phyloP scores from a whole-genome alignment of 2,113 vertebrate genomes.

The Leptosomus discolor region DNA sequence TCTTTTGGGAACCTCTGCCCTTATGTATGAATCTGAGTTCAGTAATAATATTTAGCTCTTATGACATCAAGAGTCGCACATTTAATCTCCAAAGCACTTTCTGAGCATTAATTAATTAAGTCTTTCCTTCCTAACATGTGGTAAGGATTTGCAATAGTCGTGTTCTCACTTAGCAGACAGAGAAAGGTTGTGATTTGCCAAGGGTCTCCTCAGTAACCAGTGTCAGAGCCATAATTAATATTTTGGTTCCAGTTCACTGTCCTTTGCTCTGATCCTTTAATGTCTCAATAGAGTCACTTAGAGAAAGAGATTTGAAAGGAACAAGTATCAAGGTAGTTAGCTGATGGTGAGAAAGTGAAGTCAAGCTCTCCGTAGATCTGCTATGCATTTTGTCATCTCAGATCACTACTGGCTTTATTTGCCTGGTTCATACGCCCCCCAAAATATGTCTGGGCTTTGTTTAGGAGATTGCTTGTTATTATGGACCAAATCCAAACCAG shows the following conservation, averaged over 20 bases:
- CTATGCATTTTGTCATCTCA: background rate
- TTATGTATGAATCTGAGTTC: background rate
- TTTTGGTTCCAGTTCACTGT: background rate
- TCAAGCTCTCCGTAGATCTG: background rate
- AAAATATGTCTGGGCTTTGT: background rate
- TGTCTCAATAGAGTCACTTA: background rate
- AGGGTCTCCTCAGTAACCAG: background rate
- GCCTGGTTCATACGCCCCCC: background rate
- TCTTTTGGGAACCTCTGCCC: background rate
- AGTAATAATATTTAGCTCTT: background rate
- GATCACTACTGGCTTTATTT: background rate
- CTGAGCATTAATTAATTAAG: conserved; percentile 15
- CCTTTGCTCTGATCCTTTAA: background rate
- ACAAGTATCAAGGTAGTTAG: background rate
- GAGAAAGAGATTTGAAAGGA: background rate
- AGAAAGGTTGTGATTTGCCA: background rate
- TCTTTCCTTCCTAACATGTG: background rate
- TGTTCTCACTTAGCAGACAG: background rate
- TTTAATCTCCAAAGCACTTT: conserved; percentile 1
- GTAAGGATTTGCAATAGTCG: accelerated
- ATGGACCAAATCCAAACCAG: background rate
- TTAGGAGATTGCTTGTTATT: background rate
- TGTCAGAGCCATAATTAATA: background rate
- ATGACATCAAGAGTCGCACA: background rate
- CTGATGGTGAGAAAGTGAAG: background rate